Conservation (phyloP, 2,797 vertebrate species). For the Pangasius macronema region DNA sequence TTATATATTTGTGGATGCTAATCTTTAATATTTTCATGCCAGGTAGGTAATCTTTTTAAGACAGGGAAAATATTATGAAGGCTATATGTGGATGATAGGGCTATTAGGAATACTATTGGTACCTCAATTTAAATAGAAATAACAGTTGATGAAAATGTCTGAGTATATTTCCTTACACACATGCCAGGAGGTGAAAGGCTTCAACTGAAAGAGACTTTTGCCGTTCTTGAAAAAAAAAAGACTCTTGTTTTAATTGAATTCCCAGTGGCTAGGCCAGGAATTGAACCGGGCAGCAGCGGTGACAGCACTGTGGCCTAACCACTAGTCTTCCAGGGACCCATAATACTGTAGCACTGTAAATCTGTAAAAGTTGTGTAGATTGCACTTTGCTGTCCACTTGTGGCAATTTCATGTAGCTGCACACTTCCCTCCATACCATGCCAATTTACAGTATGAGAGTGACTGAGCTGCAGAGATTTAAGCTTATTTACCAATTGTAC, state of each 20-base stretch:
- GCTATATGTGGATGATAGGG: background rate
- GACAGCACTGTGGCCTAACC: too few species aligned
- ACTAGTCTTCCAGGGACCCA: background rate
- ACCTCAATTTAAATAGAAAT: background rate
- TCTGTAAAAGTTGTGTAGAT: background rate
- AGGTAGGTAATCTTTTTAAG: too few species aligned
- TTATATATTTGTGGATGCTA: background rate
- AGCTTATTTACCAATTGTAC: background rate
- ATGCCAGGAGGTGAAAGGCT: background rate
- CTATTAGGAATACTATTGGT: background rate
- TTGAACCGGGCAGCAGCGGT: too few species aligned
- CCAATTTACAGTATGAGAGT: background rate
- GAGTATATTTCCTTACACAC: background rate
- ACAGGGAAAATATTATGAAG: background rate
- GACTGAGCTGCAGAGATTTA: background rate
- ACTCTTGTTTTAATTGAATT: background rate
- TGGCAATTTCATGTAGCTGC: constrained; percentile 39
- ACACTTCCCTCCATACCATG: background rate
- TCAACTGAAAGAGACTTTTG: background rate
- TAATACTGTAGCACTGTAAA: background rate
- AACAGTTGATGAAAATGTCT: background rate
- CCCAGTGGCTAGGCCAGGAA: too few species aligned
- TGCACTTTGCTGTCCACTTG: constrained; percentile 44
- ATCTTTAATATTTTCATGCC: background rate
- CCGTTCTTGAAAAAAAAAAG: background rate